Evolutionary conservation across 2,113 vertebrate species (phyloP).

Genomic region (Odocoileus hemionus): DNA sequence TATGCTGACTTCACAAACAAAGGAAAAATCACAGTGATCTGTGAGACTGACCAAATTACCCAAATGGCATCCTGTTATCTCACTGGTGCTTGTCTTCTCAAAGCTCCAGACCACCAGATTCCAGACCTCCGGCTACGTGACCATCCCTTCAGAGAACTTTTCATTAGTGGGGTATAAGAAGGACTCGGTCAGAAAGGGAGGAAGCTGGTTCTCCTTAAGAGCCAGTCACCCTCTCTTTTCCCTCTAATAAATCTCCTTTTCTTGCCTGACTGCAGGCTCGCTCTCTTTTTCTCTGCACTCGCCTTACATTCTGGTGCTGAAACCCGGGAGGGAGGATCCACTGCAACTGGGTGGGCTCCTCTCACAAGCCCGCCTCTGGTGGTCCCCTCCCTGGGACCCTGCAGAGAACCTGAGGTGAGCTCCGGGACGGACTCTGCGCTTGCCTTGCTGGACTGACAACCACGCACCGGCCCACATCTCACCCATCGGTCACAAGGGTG

Average conservation of each 20-base stretch:
- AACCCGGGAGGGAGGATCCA: neutral
- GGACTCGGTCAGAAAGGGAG: neutral
- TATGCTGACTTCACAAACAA: neutral
- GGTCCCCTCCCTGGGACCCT: neutral
- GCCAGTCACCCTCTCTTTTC: neutral
- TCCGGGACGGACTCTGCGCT: neutral
- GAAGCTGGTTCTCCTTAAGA: neutral
- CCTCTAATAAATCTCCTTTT: neutral
- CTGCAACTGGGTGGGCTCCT: too few species aligned
- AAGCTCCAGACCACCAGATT: neutral
- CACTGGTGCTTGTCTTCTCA: neutral
- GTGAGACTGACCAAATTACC: neutral
- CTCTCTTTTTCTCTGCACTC: neutral
- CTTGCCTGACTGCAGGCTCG: neutral
- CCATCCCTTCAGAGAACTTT: neutral
- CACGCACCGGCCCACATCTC: neutral
- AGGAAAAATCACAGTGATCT: neutral
- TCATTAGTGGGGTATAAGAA: neutral
- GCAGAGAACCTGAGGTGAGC: neutral
- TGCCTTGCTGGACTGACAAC: neutral
- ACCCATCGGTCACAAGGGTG: neutral
- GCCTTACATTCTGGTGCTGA: neutral
- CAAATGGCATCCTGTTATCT: neutral
- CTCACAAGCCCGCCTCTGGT: too few species aligned
- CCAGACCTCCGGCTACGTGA: neutral